Conservation (phyloP, 2,888 invertebrate genomes). For the Melanargia galathea region DNA sequence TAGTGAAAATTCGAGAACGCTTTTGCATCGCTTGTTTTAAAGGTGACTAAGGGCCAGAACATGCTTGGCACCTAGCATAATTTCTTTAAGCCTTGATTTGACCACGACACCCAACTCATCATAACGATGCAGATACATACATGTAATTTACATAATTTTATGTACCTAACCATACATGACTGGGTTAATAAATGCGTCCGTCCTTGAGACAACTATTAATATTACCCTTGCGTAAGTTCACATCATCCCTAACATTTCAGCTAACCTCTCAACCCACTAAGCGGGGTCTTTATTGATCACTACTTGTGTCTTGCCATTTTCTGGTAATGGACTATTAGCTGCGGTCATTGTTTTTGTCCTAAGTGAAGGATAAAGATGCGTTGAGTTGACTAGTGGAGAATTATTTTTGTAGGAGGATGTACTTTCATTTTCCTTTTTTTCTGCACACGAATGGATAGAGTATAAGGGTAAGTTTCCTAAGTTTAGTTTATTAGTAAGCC, state of each 20-base stretch:
- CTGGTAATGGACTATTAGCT: slow-evolving; percentile 68
- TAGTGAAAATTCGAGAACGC: neutral
- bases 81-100: neutral
- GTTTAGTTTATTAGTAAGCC: neutral
- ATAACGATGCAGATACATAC: neutral
- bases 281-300: slow-evolving; percentile 66
- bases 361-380: slow-evolving; percentile 57
- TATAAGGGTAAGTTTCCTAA: neutral
- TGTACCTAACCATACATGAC: neutral
- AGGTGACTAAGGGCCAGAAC: too few species aligned
- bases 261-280: slow-evolving; percentile 55
- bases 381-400: slow-evolving; percentile 34
- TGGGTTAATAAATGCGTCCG: neutral
- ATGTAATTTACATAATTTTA: slow-evolving; percentile 12
- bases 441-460: neutral
- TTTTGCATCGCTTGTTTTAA: slow-evolving; percentile 1
- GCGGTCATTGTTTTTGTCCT: slow-evolving; percentile 64
- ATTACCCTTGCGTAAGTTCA: slow-evolving; percentile 52
- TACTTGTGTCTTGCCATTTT: slow-evolving; percentile 72
- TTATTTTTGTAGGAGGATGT: slow-evolving; percentile 9
- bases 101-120: slow-evolving; percentile 1
- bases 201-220: slow-evolving; percentile 60
- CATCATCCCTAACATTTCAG: slow-evolving; percentile 56
- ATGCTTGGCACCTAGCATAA: too few species aligned
- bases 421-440: neutral